Base-by-base conservation (phyloP, 1,140 invertebrate species). In the Triops cancriformis region DNA sequence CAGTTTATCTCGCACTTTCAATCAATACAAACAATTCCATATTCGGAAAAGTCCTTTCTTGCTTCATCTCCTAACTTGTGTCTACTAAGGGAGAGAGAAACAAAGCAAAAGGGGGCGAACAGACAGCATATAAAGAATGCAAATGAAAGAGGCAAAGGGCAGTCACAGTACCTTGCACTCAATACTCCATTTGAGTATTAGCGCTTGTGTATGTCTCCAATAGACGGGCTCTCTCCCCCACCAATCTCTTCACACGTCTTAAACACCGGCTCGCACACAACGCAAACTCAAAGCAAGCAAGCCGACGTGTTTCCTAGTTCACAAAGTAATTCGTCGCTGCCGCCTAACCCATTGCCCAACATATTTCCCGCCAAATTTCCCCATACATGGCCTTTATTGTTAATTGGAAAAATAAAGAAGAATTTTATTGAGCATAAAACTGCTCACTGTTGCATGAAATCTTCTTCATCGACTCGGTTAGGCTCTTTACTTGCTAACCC, bases 381-480 rank as follows among this genome's bases (percentile, higher is more conserved):
- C n/a, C n/a, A n/a, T n/a, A n/a, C n/a, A n/a, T n/a, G n/a, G n/a
- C n/a, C n/a, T n/a, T n/a, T n/a, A n/a, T n/a, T n/a, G n/a, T 37
- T 37, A 14, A 64, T 64, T 64, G 14, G 51, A 23, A 64, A 64
- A 64, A 64, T 64, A 64, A 37, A 23, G 51, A 64, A 18, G 23
- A 64, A 10, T 64, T 64, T 64, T 64, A 64, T 64, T 64, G 51
- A 64, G 51, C 51, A 64, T 64, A 64, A 64, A 64, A 64, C 51
- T 64, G 51, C 51, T 64, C 51, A 64, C 23, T 64, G 14, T 64
- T 64, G 51, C 51, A 64, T 64, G 14, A 23, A 37, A 37, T 37
- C 31, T 37, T 37, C 31, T 64, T n/a, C 51, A 23, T n/a, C 51
- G 14, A 64, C 51, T 64, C 31, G 31, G 14, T 64, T 64, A n/a